Base-by-base conservation (phyloP, 1,140 invertebrate genomes). In the Drosophila jambulina region DNA sequence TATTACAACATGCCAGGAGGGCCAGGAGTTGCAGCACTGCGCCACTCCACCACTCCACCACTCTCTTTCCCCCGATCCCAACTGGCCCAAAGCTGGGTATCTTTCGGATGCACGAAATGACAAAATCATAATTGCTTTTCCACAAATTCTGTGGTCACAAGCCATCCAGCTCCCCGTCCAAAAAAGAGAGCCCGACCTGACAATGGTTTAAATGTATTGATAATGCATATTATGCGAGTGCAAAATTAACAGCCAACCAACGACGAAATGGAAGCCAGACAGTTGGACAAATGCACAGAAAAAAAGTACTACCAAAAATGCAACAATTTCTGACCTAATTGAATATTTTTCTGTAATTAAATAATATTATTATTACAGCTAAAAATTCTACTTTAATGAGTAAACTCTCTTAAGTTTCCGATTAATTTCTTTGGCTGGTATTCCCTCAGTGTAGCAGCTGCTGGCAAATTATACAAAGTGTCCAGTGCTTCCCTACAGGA, bases 91-190 rank as follows among this genome's bases (percentile, higher is more conserved):
- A 63, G 68, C 67, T 27, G 56, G 75, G 70, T 90, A 88, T 85
- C 85, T 88, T 84, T 90, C 36, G 49, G 59, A 78, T 84, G 67
- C 69, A 57, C 65, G 53, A 72, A 85, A 78, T 90, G 85, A 88
- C 85, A 90, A 88, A 88, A 90, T 88, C 85, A 88, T 88, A 88
- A 88, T 88, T 90, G 85, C 85, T 82, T 88, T 88, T 90, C 70
- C 67, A 85, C 85, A 88, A 88, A 78, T 49, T 85, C 67, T 75
- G 77, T 65, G 77, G 77, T 65, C 67, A 21, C 51, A 64, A 43
- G 62, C 57, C 64, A 49, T 63, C 19, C 51, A 54, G 51, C 19
- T 40, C 43, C 48, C 45, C 25, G 53, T 17, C 59, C 67, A 40
- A 60, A 60, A 80, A 46, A 51, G 36, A 53, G 40, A 29, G 17